Conservation (phyloP, 2,113 vertebrate genomes). For the Passer domesticus region DNA sequence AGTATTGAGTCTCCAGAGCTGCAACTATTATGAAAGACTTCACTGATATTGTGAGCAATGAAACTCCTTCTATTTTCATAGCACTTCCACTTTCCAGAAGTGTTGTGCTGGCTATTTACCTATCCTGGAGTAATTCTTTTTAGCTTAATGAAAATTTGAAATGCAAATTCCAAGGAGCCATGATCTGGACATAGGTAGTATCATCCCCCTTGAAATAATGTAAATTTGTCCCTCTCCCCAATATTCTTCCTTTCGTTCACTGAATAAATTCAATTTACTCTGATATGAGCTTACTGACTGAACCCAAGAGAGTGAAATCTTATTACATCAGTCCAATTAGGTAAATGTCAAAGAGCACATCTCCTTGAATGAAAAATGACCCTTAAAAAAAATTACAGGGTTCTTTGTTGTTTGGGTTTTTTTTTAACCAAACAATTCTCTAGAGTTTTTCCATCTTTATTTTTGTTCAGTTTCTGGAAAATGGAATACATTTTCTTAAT, state of each 20-base stretch:
- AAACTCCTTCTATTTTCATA: background rate
- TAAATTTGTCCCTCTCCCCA: background rate
- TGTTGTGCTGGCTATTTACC: background rate
- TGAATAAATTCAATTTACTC: background rate
- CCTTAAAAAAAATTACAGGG: accelerated
- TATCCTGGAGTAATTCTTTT: background rate
- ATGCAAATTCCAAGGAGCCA: background rate
- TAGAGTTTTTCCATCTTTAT: background rate
- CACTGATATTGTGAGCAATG: background rate
- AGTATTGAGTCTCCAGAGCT: background rate
- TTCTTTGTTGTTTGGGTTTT: background rate
- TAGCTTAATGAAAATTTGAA: background rate
- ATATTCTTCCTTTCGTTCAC: background rate
- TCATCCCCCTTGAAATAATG: background rate
- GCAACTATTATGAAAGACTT: background rate
- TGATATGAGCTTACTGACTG: background rate
- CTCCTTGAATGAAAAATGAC: background rate
- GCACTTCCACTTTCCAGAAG: background rate
- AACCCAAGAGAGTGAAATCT: background rate
- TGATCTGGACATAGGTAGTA: background rate
- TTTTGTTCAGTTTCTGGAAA: background rate
- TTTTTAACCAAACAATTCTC: accelerated
- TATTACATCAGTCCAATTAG: background rate
- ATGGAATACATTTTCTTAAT: background rate
- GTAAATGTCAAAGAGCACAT: background rate